Percentiles rank a stretch among this genome's conserved stretches.
Evolutionary conservation across 1,140 invertebrate species (phyloP).

Genomic region (Pomphorhynchus laevis): DNA sequence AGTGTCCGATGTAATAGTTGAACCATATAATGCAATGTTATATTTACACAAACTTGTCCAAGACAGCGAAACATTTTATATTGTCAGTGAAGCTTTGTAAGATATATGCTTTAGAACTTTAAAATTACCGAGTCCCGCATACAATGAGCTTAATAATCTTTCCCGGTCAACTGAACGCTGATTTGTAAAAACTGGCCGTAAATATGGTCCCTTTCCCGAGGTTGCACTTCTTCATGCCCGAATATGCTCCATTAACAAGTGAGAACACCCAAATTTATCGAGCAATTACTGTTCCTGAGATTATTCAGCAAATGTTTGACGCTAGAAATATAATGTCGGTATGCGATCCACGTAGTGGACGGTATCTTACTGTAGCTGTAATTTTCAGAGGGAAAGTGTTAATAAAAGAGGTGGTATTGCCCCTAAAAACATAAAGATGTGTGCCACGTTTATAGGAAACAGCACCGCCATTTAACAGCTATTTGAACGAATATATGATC

Average conservation of each 20-base stretch:
- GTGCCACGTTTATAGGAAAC: conserved; percentile 27
- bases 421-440: conserved; percentile 22
- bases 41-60: no score
- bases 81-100: conserved; percentile 43
- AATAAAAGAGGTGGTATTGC: conserved; percentile 18
- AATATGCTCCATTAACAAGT: conserved; percentile 11
- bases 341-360: conserved; percentile 32
- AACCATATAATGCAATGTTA: conserved; percentile 6
- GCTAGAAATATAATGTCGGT: conserved; percentile 27
- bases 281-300: neutral
- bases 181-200: conserved; percentile 11
- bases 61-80: conserved; percentile 41
- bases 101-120: conserved; percentile 40
- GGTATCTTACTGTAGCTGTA: conserved; percentile 18
- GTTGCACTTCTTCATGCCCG: conserved; percentile 12
- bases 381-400: conserved; percentile 11
- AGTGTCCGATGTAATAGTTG: conserved; percentile 7
- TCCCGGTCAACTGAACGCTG: conserved; percentile 11
- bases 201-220: conserved; percentile 14
- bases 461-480: conserved; percentile 21
- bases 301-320: conserved; percentile 9
- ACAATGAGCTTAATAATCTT: conserved; percentile 20
- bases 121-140: conserved; percentile 37
- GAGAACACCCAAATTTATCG: conserved; percentile 28
- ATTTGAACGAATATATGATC: neutral